Base-by-base conservation (phyloP, 2,797 vertebrate genomes). In the Mergus octosetaceus region DNA sequence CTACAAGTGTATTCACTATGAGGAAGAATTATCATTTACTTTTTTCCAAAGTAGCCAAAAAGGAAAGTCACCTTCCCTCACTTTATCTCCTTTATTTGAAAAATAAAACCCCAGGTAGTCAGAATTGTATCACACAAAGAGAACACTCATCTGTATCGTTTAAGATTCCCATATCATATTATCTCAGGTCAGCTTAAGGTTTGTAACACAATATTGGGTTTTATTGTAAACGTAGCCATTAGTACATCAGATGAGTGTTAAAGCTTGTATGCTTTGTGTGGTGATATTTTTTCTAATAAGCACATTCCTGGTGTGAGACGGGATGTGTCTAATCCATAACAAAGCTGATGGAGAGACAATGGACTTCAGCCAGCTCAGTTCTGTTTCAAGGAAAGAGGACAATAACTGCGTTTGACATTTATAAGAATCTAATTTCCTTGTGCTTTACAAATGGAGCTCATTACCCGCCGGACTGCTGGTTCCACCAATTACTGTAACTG, bases 291-390 rank as follows among this genome's bases (percentile, higher is more conserved):
- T 96, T 93, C 93, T 95, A 97, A 96, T 94, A 97, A 97, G 96
- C 96, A 97, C 97, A 98, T 98, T 98, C 97, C 97, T 97, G 53
- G 92, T 97, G 95, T 97, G 97, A 97, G 97, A 95, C 6, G 91
- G 96, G 97, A 98, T 97, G 97, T 93, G 90, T 95, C 97, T 97
- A 95, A 97, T 97, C 97, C 97, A 95, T 85, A 95, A 95, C 96
- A 97, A 97, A 98, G 98, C 97, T 98, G 94, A 96, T 95, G 92
- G 97, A 97, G 96, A 97, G 94, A 98, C 95, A 95, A 75, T 97
- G 96, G 94, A 93, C 85, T 94, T 94, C 89, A 97, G 97, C 97
- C 97, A 98, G 95, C 69, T 93, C 95, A 96, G 93, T 92, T 95
- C 92, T 82, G 90, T 96, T 97, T 98, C 97, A 97, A 97, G 97